Evolutionary conservation across 2,797 vertebrate species (phyloP).

Genomic region (Danio tinwini): DNA sequence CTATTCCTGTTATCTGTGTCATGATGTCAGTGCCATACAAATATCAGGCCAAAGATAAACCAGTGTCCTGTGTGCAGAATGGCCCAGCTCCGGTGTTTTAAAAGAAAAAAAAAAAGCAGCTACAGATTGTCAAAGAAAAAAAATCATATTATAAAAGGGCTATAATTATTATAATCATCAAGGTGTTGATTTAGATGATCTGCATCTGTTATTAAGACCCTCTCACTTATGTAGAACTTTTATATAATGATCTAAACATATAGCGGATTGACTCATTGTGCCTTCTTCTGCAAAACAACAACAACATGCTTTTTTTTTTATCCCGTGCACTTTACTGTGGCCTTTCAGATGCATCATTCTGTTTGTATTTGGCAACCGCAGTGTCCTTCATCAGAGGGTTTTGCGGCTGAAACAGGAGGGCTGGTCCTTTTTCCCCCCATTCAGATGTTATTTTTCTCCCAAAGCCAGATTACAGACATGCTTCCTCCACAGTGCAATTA

Average conservation of each 20-base stretch:
- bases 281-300: constrained; percentile 44
- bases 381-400: not conserved
- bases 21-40: constrained; percentile 56
- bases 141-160: constrained; percentile 1
- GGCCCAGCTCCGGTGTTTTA: not conserved
- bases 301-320: constrained; percentile 3
- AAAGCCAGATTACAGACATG: constrained; percentile 29
- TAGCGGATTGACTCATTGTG: constrained; percentile 17
- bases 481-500: constrained; percentile 62
- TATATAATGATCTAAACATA: constrained; percentile 15
- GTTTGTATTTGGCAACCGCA: constrained; percentile 14
- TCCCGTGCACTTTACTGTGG: constrained; percentile 48
- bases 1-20: constrained; percentile 45
- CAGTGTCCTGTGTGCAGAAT: not conserved
- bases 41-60: constrained; percentile 56
- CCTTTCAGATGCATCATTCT: constrained; percentile 11
- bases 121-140: not conserved
- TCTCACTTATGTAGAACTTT: not conserved
- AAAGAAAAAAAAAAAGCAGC: constrained; percentile 6
- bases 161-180: constrained; percentile 8
- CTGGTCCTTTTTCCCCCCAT: constrained; percentile 56
- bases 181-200: not conserved
- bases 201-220: not conserved
- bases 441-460: constrained; percentile 39
- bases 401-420: constrained; percentile 40